Evolutionary conservation across 2,888 invertebrate species (phyloP).

Genomic region (Caenorhabditis auriculariae): DNA sequence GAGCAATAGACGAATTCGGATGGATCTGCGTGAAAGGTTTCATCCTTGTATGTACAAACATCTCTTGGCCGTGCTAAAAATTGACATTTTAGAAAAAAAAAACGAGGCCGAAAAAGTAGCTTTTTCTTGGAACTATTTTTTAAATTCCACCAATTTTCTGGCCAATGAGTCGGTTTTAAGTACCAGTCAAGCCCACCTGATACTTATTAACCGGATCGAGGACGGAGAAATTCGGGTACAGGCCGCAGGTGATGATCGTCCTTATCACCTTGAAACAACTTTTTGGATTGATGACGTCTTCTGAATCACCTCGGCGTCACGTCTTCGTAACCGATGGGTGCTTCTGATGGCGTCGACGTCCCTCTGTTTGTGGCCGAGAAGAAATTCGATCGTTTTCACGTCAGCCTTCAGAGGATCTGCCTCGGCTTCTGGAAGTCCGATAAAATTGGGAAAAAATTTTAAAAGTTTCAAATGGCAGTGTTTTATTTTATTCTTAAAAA

Average conservation of each 20-base stretch:
- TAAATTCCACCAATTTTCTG: not conserved
- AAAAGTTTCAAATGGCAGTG: no score
- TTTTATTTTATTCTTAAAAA: not conserved
- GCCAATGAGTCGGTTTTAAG: not conserved
- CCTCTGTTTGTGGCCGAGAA: slow-evolving; percentile 39
- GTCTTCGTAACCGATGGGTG: slow-evolving; percentile 34
- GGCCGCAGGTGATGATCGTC: slow-evolving; percentile 80
- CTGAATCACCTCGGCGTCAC: slow-evolving; percentile 27
- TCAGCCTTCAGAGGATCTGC: slow-evolving; percentile 40
- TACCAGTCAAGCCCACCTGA: slow-evolving; percentile 69
- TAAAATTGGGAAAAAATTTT: no score
- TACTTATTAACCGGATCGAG: slow-evolving; percentile 90
- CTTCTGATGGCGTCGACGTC: slow-evolving; percentile 38
- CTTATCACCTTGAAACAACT: slow-evolving; percentile 27
- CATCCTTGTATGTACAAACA: slow-evolving; percentile 52
- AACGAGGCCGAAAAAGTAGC: not conserved
- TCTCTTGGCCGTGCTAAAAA: slow-evolving; percentile 53
- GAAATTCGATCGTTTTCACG: slow-evolving; percentile 47
- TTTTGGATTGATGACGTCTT: not conserved
- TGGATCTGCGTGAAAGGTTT: slow-evolving; percentile 56
- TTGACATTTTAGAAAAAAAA: not conserved
- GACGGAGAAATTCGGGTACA: slow-evolving; percentile 93
- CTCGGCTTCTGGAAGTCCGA: slow-evolving; percentile 28
- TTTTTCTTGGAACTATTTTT: not conserved
- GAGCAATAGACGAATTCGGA: slow-evolving; percentile 54